Evolutionary conservation across 1,140 invertebrate genomes (phyloP).

Genomic region (Monomorium pharaonis): DNA sequence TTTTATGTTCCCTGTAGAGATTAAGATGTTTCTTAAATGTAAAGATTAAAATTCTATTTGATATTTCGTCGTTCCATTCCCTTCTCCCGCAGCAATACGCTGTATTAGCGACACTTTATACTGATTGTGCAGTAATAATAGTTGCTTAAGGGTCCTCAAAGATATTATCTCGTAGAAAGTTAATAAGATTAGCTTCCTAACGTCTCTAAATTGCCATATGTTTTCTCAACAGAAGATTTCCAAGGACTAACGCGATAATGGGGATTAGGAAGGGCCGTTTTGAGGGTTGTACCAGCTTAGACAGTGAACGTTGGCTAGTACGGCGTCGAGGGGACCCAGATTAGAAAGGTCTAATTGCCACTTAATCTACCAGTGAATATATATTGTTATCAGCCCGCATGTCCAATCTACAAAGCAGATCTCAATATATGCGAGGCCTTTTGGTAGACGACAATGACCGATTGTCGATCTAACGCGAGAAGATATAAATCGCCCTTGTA

Average conservation of each 20-base stretch:
- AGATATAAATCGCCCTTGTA: not conserved
- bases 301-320: constrained; percentile 26
- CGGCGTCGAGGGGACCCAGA: constrained; percentile 41
- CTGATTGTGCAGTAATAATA: not conserved
- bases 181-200: constrained; percentile 62
- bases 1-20: not conserved
- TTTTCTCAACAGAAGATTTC: constrained; percentile 43
- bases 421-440: not conserved
- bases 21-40: not conserved
- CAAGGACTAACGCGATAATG: constrained; percentile 55
- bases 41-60: not conserved
- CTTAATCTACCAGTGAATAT: not conserved
- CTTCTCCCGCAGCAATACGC: not conserved
- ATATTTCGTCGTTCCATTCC: not conserved
- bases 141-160: not conserved
- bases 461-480: not conserved
- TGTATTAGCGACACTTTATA: not conserved
- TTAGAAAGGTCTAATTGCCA: constrained; percentile 66
- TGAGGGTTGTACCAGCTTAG: constrained; percentile 52
- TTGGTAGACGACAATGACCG: not conserved
- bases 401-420: not conserved
- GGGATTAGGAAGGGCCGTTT: constrained; percentile 60
- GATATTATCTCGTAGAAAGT: constrained; percentile 12
- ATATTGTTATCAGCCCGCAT: constrained; percentile 33
- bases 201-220: constrained; percentile 58